Conservation (phyloP, 2,113 vertebrate genomes). For the Puffinus mauretanicus region DNA sequence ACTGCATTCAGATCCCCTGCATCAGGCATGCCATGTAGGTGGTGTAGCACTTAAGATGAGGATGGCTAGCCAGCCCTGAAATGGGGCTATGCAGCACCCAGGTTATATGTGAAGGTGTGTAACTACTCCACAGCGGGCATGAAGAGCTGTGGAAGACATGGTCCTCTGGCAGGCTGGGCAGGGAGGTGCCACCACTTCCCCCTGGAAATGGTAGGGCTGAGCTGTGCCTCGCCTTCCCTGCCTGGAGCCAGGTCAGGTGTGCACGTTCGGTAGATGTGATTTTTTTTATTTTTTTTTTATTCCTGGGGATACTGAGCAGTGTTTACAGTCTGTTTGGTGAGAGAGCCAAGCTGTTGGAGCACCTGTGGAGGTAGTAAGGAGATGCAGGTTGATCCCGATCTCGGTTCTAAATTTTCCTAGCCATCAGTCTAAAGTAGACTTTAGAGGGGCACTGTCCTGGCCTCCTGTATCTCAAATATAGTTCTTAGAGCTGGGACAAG, state of each 20-base stretch:
- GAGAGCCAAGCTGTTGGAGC: background rate
- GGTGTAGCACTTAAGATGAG: background rate
- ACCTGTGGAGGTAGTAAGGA: background rate
- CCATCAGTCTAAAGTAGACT: background rate
- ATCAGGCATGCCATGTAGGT: background rate
- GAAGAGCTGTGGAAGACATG: background rate
- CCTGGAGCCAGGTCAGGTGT: background rate
- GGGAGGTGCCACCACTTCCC: background rate
- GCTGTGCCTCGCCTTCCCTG: background rate
- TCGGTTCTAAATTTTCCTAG: background rate
- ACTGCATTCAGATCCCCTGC: background rate
- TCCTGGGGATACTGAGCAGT: background rate
- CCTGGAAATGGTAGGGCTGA: background rate
- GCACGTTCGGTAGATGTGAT: background rate
- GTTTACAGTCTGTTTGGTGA: background rate
- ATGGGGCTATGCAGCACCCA: background rate
- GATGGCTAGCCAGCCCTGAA: background rate
- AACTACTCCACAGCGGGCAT: accelerated
- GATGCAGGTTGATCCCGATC: background rate
- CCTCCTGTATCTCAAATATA: background rate
- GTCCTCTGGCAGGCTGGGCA: background rate
- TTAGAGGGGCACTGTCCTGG: background rate
- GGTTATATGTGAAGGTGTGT: background rate
- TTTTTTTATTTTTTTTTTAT: background rate
- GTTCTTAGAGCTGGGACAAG: background rate